Percentiles rank a stretch among this genome's conserved stretches.
Evolutionary conservation across 2,113 vertebrate species (phyloP).

Genomic region (Glareola pratincola): DNA sequence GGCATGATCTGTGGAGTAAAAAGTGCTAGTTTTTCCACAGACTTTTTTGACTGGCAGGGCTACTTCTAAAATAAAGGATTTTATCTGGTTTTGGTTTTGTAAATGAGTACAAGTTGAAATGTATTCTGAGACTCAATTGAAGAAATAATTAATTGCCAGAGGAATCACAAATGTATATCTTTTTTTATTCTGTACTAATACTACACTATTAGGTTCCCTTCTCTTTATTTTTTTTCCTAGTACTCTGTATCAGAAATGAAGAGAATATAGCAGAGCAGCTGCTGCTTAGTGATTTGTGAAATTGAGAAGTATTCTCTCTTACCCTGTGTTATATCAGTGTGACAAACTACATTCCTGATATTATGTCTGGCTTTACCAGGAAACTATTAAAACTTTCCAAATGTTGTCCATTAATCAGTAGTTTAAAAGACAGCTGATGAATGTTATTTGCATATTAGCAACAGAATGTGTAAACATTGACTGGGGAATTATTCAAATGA

Average conservation of each 20-base stretch:
- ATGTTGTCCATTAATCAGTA: neutral
- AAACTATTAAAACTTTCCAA: neutral
- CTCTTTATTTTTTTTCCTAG: neutral
- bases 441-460: constrained; percentile 31
- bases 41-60: neutral
- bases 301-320: neutral
- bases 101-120: neutral
- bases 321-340: neutral
- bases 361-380: neutral
- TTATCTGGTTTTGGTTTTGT: neutral
- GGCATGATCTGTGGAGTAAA: neutral
- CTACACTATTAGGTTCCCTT: neutral
- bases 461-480: neutral
- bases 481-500: neutral
- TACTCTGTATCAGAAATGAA: neutral
- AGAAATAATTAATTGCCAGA: neutral
- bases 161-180: neutral
- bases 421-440: constrained; percentile 4
- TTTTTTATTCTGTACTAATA: neutral
- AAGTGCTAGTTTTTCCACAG: neutral
- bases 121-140: neutral
- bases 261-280: neutral
- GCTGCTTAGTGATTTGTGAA: neutral
- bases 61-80: neutral
- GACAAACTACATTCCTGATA: neutral